Evolutionary conservation across 2,797 vertebrate species (phyloP), one percentile per base, ranked within the genome.

Genomic region (Liparis tanakae): DNA sequence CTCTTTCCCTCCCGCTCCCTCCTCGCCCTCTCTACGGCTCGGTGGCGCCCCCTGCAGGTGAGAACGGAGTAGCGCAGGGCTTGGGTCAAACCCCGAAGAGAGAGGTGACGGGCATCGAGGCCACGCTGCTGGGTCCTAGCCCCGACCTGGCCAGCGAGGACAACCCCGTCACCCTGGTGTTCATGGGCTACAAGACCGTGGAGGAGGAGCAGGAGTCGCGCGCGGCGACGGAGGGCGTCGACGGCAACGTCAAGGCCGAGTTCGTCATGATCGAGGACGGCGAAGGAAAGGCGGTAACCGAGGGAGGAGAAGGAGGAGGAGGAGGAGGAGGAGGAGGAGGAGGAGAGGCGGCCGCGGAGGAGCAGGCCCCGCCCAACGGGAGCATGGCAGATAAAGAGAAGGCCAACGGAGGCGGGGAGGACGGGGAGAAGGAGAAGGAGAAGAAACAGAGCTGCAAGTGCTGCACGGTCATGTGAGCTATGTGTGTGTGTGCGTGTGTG

Each of bases 151-250:
- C 96, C 0, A 96, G 96, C 53, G 95, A 91, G 15, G 97, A 99
- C 78, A 96, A 97, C 74, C 97, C 97, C 0, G 96, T 99, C 86
- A 99, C 98, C 80, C 96, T 99, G 95, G 97, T 99, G 85, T 99
- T 99, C 92, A 98, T 98, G 97, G 98, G 98, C 57, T 99, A 98
- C 93, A 97, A 98, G 91, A 96, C 96, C 0, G 96, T 98, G 18
- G 92, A 93, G 62, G 97, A 98, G 87, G 96, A 97, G 1, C 95
- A 96, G 91, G 94, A 95, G 0, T 95, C 89, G 86, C 95, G 94
- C 92, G 95, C 96, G 7, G 94, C 96, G 7, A 90, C 96, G 58
- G 97, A 97, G 74, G 92, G 87, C 1, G 91, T 85, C 44, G 93
- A 93, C 44, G 96, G 96, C 78, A 96, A 96, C 67, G 96, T 99